These are phyloP conservation scores for Halyomorpha halys DNA, from an alignment of 1,140 invertebrate genomes.

Conservation along the genomic window DNA sequence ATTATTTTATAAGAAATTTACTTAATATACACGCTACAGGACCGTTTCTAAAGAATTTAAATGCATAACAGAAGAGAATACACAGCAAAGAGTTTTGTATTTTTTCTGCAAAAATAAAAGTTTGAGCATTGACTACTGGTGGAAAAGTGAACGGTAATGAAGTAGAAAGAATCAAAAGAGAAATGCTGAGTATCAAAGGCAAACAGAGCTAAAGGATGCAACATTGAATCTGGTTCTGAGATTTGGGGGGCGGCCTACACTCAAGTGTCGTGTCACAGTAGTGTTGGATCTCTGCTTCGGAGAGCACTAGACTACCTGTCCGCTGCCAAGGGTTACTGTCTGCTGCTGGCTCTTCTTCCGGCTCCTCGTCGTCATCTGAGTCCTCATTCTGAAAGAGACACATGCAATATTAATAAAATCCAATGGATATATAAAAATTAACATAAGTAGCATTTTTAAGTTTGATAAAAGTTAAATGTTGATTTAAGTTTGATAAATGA, in stretches of 20 bases:
- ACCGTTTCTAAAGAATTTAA: too few relatives aligned
- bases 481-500: too few relatives aligned
- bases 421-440: too few relatives aligned
- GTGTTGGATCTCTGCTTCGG: constrained; percentile 59
- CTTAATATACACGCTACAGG: too few relatives aligned
- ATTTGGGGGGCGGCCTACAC: constrained; percentile 42
- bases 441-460: too few relatives aligned
- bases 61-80: too few relatives aligned
- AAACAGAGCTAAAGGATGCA: constrained; percentile 10
- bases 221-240: neutral
- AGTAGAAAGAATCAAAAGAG: neutral
- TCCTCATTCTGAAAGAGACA: constrained; percentile 28
- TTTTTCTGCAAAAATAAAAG: too few relatives aligned
- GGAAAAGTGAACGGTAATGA: neutral
- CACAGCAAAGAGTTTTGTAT: too few relatives aligned
- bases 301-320: constrained; percentile 31
- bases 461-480: too few relatives aligned
- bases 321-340: constrained; percentile 34
- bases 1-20: too few relatives aligned
- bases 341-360: constrained; percentile 35
- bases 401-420: too few relatives aligned
- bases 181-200: neutral
- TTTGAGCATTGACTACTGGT: too few relatives aligned
- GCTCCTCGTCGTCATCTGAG: constrained; percentile 39
- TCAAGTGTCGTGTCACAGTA: constrained; percentile 65